Conservation (phyloP, 2,797 vertebrate genomes). For the Muraenolepis orangiensis region DNA sequence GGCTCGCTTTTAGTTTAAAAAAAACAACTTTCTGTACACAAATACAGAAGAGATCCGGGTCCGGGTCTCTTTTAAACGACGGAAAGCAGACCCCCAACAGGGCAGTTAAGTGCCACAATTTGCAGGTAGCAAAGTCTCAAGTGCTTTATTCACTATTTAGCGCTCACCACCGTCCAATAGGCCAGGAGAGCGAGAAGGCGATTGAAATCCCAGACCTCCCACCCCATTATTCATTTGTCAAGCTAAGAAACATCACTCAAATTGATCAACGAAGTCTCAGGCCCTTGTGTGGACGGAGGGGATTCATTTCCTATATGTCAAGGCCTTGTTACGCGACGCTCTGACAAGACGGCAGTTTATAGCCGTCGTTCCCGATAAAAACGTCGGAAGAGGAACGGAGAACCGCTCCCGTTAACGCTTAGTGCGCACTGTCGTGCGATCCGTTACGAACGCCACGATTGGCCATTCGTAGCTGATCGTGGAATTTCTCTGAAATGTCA, state of each 20-base stretch:
- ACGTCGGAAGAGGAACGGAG: too few species aligned
- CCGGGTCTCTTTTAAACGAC: constrained; percentile 76
- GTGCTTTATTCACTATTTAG: constrained; percentile 70
- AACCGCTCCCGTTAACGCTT: not conserved
- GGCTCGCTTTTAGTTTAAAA: constrained; percentile 62
- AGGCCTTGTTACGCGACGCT: not conserved
- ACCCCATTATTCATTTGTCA: not conserved
- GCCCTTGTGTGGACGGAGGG: not conserved
- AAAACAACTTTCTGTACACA: constrained; percentile 88
- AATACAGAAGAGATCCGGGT: constrained; percentile 87
- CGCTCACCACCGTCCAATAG: constrained; percentile 35
- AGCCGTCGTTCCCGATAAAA: not conserved
- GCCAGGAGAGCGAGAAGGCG: not conserved
- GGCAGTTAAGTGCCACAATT: constrained; percentile 75
- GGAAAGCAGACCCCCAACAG: constrained; percentile 40
- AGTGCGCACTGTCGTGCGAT: too few species aligned
- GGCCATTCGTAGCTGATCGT: too few species aligned
- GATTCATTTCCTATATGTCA: not conserved
- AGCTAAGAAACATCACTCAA: not conserved
- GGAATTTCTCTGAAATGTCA: too few species aligned
- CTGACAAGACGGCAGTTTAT: not conserved
- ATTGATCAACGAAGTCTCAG: not conserved
- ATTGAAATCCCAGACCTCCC: not conserved
- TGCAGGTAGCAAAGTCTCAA: constrained; percentile 79
- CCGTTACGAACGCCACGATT: too few species aligned